Percentiles rank a stretch among this genome's conserved stretches.
Conservation (phyloP, 1,140 invertebrate species). For the Planococcus citri region DNA sequence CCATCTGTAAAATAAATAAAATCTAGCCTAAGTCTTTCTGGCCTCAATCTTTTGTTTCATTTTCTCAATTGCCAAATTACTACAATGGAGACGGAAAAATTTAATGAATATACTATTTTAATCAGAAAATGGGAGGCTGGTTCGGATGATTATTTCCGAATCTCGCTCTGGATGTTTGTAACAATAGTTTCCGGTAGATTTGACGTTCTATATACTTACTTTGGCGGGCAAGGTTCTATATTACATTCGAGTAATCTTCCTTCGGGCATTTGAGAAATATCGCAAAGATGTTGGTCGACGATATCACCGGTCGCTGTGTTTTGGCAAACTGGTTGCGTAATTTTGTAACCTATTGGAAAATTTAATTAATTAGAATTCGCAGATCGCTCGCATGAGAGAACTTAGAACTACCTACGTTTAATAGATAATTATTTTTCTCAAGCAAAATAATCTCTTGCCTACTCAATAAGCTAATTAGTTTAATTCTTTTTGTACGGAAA, state of each 20-base stretch:
- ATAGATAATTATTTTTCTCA: background rate
- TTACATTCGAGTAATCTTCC: slow-evolving; percentile 66
- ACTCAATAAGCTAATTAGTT: too few species aligned
- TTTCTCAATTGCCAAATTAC: background rate
- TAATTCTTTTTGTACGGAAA: too few species aligned
- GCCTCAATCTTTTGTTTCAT: background rate
- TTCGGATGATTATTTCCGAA: too few species aligned
- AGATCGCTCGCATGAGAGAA: background rate
- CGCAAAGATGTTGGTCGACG: slow-evolving; percentile 65
- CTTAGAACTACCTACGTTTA: background rate
- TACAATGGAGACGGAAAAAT: background rate
- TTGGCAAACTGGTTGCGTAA: slow-evolving; percentile 61
- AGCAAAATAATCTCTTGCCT: too few species aligned
- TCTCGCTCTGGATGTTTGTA: too few species aligned
- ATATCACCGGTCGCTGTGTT: slow-evolving; percentile 56
- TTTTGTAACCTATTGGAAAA: slow-evolving; percentile 57
- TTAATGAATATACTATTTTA: too few species aligned
- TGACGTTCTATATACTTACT: slow-evolving; percentile 62
- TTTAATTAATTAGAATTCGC: background rate
- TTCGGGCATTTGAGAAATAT: slow-evolving; percentile 56
- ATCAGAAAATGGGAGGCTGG: too few species aligned
- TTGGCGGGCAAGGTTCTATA: slow-evolving; percentile 69
- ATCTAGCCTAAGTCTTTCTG: background rate
- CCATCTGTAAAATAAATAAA: slow-evolving; percentile 53
- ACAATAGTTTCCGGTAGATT: too few species aligned